phyloP scores from a whole-genome alignment of 2,888 invertebrate species.

The Gortyna flavago region DNA sequence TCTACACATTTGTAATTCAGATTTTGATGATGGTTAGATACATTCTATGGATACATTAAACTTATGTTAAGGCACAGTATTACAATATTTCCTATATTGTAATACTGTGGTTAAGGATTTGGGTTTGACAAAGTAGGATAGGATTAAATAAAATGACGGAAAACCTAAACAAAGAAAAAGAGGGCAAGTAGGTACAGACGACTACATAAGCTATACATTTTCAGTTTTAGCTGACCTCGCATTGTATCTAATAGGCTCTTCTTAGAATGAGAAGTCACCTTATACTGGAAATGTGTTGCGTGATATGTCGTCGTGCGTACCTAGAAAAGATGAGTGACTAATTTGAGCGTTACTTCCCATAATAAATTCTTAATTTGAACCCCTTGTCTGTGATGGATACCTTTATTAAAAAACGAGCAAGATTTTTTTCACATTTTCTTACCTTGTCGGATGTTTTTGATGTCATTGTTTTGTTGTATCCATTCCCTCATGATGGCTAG shows the following conservation, averaged over 20 bases:
- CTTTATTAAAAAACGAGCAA: not conserved
- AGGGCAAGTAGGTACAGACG: not conserved
- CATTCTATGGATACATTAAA: too few species aligned
- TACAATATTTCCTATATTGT: too few species aligned
- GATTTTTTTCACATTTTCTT: constrained; percentile 39
- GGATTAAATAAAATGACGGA: not conserved
- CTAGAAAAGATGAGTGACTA: not conserved
- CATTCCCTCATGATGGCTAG: constrained; percentile 92
- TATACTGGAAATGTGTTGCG: too few species aligned
- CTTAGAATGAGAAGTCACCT: too few species aligned
- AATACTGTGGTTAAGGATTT: too few species aligned
- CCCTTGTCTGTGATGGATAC: not conserved
- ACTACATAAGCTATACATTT: too few species aligned
- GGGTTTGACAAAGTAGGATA: not conserved
- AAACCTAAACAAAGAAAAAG: not conserved
- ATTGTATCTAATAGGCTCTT: too few species aligned
- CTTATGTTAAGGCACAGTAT: too few species aligned
- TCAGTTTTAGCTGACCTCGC: too few species aligned
- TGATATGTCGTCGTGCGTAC: not conserved
- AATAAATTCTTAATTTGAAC: not conserved
- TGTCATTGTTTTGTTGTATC: constrained; percentile 92
- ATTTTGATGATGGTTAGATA: not conserved
- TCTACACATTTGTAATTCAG: constrained; percentile 15
- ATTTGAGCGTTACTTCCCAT: not conserved
- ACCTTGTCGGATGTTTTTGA: constrained; percentile 92